phyloP scores from a whole-genome alignment of 1,140 invertebrate species.

The Bursaphelenchus mucronatus region DNA sequence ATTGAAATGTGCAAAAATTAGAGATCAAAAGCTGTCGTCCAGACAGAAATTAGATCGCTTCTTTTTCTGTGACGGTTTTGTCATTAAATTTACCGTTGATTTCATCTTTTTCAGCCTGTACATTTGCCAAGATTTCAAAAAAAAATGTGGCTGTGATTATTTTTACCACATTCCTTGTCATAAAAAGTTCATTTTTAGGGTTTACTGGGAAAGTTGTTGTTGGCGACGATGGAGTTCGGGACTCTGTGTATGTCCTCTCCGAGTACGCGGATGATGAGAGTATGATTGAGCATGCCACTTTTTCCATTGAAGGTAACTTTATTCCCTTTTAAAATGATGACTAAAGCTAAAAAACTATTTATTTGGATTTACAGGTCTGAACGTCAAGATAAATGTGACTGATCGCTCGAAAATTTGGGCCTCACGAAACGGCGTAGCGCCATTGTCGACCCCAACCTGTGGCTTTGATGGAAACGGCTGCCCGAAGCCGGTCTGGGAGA shows the following conservation, averaged over 20 bases:
- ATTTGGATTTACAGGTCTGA: constrained; percentile 11
- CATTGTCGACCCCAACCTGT: constrained; percentile 24
- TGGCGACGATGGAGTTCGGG: constrained; percentile 25
- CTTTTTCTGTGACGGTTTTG: no score
- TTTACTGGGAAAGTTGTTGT: constrained; percentile 23
- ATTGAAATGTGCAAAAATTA: no score
- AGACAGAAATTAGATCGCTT: no score
- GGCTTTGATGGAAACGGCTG: constrained; percentile 47
- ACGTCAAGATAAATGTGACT: not conserved
- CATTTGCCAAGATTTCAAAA: no score
- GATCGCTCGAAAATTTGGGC: constrained; percentile 17
- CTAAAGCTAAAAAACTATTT: not conserved
- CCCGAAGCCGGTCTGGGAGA: constrained; percentile 22
- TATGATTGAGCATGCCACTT: not conserved
- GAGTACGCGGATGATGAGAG: not conserved
- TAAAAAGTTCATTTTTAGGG: not conserved
- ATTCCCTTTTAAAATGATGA: no score
- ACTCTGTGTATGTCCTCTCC: constrained; percentile 23
- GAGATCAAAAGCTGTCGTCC: no score
- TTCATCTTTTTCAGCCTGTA: no score
- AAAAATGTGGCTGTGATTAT: no score
- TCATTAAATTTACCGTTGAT: no score
- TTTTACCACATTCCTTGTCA: no score
- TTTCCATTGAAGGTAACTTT: no score
- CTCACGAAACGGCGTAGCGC: constrained; percentile 18